A percentile compares a stretch with the other conserved stretches of the same genome.
These are phyloP conservation scores for Mamestra configurata DNA, from an alignment of 1,140 invertebrate species.

Conservation along the genomic window DNA sequence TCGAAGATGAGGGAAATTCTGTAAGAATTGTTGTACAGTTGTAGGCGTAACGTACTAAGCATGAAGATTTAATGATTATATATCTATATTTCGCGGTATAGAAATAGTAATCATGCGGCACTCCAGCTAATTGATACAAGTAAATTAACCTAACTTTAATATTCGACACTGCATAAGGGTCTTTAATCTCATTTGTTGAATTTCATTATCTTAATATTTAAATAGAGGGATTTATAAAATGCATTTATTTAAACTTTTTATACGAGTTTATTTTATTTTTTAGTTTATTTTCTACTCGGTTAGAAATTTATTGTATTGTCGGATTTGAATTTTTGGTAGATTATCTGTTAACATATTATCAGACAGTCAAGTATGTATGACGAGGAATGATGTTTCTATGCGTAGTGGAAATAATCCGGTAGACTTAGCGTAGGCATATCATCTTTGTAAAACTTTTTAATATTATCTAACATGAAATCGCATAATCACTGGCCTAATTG, in stretches of 20 bases:
- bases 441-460: slow-evolving; percentile 82
- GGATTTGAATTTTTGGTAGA: slow-evolving; percentile 82
- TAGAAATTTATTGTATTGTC: slow-evolving; percentile 76
- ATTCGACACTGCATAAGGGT: slow-evolving; percentile 78
- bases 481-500: slow-evolving; percentile 83
- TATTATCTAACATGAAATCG: slow-evolving; percentile 72
- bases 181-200: slow-evolving; percentile 83
- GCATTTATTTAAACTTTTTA: slow-evolving; percentile 87
- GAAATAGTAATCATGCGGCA: slow-evolving; percentile 87
- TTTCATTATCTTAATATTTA: slow-evolving; percentile 82
- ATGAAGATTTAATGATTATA: slow-evolving; percentile 82
- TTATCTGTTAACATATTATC: slow-evolving; percentile 84
- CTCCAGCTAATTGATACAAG: slow-evolving; percentile 79
- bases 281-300: slow-evolving; percentile 85
- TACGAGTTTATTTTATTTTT: slow-evolving; percentile 79
- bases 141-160: slow-evolving; percentile 76
- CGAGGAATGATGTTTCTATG: slow-evolving; percentile 56
- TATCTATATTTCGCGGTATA: slow-evolving; percentile 87
- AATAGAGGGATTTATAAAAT: slow-evolving; percentile 84
- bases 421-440: slow-evolving; percentile 80
- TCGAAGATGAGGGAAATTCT: slow-evolving; percentile 78
- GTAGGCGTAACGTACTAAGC: slow-evolving; percentile 60
- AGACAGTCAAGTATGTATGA: slow-evolving; percentile 40
- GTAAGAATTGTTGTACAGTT: slow-evolving; percentile 73
- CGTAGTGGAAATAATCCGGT: slow-evolving; percentile 57